Base-by-base conservation (phyloP, 2,888 invertebrate genomes). In the Phortica okadai region DNA sequence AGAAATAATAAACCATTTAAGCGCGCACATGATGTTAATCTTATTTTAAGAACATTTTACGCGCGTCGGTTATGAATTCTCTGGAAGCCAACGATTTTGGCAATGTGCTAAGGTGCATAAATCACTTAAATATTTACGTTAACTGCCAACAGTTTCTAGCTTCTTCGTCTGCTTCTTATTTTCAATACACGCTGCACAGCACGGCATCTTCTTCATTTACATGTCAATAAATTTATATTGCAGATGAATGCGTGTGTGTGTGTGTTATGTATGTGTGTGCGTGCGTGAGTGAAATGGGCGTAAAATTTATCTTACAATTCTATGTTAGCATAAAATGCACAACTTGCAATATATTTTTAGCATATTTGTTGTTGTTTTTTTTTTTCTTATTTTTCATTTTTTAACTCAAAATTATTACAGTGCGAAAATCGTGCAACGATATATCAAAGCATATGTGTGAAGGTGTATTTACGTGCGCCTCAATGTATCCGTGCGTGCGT, bases 1-100 rank as follows among this genome's bases (percentile, higher is more conserved):
- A 14, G 50, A 50, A 3, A 8, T 8, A 8, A 14, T 33, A 33
- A 33, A 33, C 33, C 33, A 33, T 33, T 33, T 33, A 8, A 50
- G 59, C 21, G 59, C 0, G 64, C 64, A 14, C 14, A 25, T 64
- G 64, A 64, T 64, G 64, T 64, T 64, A 64, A 64, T 41, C 8
- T 16, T 33, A 16, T 64, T 64, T 64, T 64, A 25, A 25, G 8
- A 21, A 25, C 56, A 56, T 50, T 8, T 50, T 11, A 14, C 50
- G 50, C 50, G 50, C 50, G 50, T 50, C 50, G n/a, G 25, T 62
- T 25, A 62, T 62, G 62, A 62, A 62, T 62, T 25, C 21, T 5
- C 33, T 21, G 7, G 25, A 16, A 8, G 62, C 25, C 21, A 25
- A 5, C 25, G 10, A 21, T 21, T 62, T 62, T 62, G 62, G 25